Evolutionary conservation across 2,113 vertebrate species (phyloP), one percentile per base, ranked within the genome.

Genomic region (Myotis brandtii): DNA sequence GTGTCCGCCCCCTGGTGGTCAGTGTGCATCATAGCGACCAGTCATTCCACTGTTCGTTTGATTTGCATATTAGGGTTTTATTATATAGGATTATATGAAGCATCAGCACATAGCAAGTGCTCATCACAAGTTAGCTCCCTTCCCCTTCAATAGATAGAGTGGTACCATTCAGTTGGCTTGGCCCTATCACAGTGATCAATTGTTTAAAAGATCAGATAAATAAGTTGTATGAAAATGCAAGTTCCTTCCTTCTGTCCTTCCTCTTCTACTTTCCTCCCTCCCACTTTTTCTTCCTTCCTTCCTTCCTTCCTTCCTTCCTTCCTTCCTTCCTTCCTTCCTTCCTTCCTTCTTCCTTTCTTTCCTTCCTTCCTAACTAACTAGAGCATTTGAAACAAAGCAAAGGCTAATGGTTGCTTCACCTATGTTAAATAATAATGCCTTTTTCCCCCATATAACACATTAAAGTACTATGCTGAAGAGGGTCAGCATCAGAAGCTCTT

Each of bases 401-500:
- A 64, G 0, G 32, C 40, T 91, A 94, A 91, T 50, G 6, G 12
- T 16, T 23, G 9, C 54, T 91, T 46, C 0, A 0, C 0, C 27
- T 70, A 48, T 86, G 23, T 81, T 56, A 52, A 34, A 32, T 0
- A 13, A 70, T 80, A 2, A 5, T 21, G 30, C 40, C 9, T 89
- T 88, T 62, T 40, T 64, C 40, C 73, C 23, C 73, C 23, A 7
- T 1, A 34, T 89, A 89, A 50, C 16, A 64, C 40, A 52, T 17
- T 34, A 67, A 82, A 66, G n/a, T 62, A 40, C 37, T 62, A 48
- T 87, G 37, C 95, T 94, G 50, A 66, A 70, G 72, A 95, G 70
- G 92, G 94, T 97, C 96, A 91, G 81, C 92, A 92, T 96, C 62
- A 97, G 97, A 93, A 94, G 95, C 92, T 97, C 66, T 59, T 92